Base-by-base conservation (phyloP, 1,140 invertebrate species). In the Acyrthosiphon pisum region DNA sequence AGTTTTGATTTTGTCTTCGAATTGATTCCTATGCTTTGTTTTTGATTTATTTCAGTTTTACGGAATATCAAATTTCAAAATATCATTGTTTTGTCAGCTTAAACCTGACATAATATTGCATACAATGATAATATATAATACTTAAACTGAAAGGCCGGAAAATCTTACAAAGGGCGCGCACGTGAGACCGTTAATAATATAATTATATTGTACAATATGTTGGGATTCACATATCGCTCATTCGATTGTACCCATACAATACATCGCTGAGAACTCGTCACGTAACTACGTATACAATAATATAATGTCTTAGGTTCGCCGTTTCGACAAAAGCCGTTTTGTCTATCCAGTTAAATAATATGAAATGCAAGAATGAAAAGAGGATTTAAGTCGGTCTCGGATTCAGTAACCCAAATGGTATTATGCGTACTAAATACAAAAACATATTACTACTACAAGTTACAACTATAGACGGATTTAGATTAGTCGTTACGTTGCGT, bases 341-440 rank as follows among this genome's bases (percentile, higher is more conserved):
- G 83, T 84, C 41, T 84, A 84, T 84, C 23, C 9, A 37, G 22
- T 84, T 84, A 84, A 84, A 84, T 41, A 84, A 84, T 41, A 84
- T 41, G 37, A 83, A 76, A 76, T 30, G 8, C 22, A 41, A 41
- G 23, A 84, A 44, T 84, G 37, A 41, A 84, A 84, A 84, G 83
- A 84, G 23, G 83, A 84, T 84, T 84, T 84, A 84, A 26, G 83
- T 84, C 37, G 37, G 22, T 37, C 41, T 84, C 22, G 83, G 83
- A 44, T 84, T 84, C 8, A 44, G 83, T 84, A 14, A 26, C 81
- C 6, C 35, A 37, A 41, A 41, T 84, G 81, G 20, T 3, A 37
- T 37, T 84, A 41, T 84, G 22, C 35, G 35, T 41, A 41, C 81
- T 6, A 23, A 37, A 20, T 83, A 41, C 37, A 37, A 83, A 83